Conservation (phyloP, 2,113 vertebrate species). For the Neogale vison region DNA sequence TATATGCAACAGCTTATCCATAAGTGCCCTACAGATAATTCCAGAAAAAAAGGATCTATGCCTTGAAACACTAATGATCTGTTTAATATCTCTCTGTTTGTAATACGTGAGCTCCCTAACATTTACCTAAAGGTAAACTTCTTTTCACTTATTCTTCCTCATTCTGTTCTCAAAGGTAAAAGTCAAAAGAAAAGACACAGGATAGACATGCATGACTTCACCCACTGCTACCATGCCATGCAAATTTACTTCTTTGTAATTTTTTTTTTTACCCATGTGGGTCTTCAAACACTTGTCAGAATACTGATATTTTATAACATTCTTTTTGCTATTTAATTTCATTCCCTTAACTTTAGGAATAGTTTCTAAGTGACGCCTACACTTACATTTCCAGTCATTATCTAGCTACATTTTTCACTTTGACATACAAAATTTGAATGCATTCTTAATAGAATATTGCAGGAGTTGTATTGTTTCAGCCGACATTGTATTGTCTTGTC, state of each 20-base stretch:
- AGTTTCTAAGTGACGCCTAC: neutral
- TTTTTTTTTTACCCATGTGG: neutral
- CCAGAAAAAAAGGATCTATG: neutral
- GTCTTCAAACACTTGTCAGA: neutral
- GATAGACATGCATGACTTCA: fast-evolving
- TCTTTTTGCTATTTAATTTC: neutral
- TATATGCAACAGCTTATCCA: neutral
- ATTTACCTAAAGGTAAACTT: neutral
- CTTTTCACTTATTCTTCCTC: neutral
- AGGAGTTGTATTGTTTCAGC: neutral
- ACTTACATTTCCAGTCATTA: neutral
- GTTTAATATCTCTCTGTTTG: neutral
- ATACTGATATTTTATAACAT: neutral
- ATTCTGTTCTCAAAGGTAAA: neutral
- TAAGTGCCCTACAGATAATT: neutral
- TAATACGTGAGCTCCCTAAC: neutral
- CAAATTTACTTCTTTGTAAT: neutral
- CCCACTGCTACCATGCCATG: fast-evolving
- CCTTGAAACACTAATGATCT: neutral
- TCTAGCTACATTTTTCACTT: neutral
- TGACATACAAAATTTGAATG: neutral
- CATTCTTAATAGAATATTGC: neutral
- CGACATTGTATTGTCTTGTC: neutral
- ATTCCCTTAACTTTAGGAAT: slow-evolving; percentile 14
- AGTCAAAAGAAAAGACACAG: neutral